These are phyloP conservation scores for Lamprotornis superbus DNA, from an alignment of 2,113 vertebrate genomes.

Conservation along the genomic window DNA sequence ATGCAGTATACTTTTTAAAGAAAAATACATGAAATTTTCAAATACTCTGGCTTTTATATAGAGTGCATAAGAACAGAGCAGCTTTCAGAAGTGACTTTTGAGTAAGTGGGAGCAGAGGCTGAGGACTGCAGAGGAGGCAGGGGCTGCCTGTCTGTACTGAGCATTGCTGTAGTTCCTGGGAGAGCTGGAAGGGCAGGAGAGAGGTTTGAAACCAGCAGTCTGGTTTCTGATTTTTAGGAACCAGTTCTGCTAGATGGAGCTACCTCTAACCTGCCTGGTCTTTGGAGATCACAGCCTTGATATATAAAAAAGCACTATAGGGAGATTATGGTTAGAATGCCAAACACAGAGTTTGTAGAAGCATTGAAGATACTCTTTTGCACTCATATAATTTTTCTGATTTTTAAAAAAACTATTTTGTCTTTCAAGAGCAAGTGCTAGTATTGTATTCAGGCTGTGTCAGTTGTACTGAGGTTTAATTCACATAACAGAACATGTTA, in stretches of 20 bases:
- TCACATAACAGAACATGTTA: background rate
- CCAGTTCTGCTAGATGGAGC: conserved; percentile 41
- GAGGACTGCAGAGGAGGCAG: background rate
- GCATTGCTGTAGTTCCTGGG: background rate
- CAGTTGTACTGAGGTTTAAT: background rate
- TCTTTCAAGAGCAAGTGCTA: background rate
- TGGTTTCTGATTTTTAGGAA: conserved; percentile 7
- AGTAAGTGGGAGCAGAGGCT: background rate
- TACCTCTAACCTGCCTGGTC: background rate
- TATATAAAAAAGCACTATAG: background rate
- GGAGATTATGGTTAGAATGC: background rate
- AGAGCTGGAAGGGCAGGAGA: background rate
- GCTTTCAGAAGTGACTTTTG: background rate
- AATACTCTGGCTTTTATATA: background rate
- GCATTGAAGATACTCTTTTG: background rate
- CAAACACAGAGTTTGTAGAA: background rate
- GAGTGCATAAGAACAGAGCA: background rate
- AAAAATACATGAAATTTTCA: background rate
- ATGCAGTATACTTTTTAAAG: background rate
- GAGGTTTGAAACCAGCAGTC: background rate
- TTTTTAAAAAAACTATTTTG: background rate
- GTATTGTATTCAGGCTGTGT: background rate
- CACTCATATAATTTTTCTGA: background rate
- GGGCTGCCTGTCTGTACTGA: background rate
- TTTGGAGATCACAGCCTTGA: background rate